These are phyloP conservation scores for Neelides sp. DNA, from an alignment of 1,140 invertebrate genomes.

Conservation along the genomic window DNA sequence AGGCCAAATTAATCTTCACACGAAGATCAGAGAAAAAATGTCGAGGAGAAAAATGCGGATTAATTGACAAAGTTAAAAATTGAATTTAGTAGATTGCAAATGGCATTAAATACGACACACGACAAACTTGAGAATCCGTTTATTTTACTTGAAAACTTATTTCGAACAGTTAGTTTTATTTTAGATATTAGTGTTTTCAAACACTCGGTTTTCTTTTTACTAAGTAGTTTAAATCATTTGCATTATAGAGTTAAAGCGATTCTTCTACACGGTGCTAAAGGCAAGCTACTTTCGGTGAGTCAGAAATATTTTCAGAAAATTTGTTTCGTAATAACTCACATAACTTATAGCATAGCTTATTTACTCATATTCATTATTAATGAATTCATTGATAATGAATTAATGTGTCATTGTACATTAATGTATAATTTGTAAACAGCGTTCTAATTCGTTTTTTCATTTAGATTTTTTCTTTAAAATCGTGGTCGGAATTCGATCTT, in stretches of 20 bases:
- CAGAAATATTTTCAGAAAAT: neutral
- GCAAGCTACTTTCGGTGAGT: constrained; percentile 25
- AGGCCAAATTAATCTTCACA: too few relatives aligned
- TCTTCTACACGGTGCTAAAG: constrained; percentile 24
- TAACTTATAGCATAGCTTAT: neutral
- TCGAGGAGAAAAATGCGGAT: too few relatives aligned
- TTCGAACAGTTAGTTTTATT: constrained; percentile 17
- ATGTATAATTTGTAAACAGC: too few relatives aligned
- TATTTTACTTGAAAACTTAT: constrained; percentile 18
- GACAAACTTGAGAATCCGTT: constrained; percentile 24
- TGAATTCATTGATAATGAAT: neutral
- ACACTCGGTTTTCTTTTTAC: constrained; percentile 22
- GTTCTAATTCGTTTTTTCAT: too few relatives aligned
- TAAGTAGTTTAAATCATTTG: constrained; percentile 18
- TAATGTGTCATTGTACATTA: neutral
- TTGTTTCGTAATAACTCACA: neutral
- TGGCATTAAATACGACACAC: constrained; percentile 26
- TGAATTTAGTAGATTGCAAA: too few relatives aligned
- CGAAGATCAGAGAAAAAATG: too few relatives aligned
- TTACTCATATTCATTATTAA: neutral
- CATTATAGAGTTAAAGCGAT: constrained; percentile 23
- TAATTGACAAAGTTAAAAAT: too few relatives aligned
- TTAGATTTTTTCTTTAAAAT: constrained; percentile 4
- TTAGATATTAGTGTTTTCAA: constrained; percentile 22
- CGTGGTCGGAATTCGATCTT: constrained; percentile 5